Base-by-base conservation (phyloP, 2,888 invertebrate species). In the Portevinia maculata region DNA sequence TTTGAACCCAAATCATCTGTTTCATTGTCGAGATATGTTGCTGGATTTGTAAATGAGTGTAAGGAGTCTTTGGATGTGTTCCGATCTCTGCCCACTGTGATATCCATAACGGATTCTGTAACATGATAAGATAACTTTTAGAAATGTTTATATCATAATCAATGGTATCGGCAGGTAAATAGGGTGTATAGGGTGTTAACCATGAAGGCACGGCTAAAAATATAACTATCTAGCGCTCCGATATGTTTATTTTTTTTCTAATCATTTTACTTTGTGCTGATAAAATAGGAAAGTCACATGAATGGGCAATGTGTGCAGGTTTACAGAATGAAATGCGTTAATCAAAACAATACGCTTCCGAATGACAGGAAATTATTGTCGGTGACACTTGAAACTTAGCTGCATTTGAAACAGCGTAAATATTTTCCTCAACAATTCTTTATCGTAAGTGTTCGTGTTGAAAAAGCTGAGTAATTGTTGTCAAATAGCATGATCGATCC, bases 1-100 rank as follows among this genome's bases (percentile, higher is more conserved):
- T 89, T 89, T 34, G 88, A 88, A 85, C 88, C 87, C 44, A 89
- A 85, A 44, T 90, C 90, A 48, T 90, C 90, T 64, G 85, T 86
- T 64, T 86, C 86, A 64, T 85, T 86, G 65, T 86, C 86, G 9
- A 84, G 79, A 53, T 84, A 85, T 41, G 52, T 59, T 7, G 78
- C 24, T 44, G 60, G 53, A 57, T 67, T 78, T 15, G 41, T 30
- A 32, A 71, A 78, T 48, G 83, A 76, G 55, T 83, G 55, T 17
- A 46, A 41, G 6, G 64, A 65, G 41, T 78, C 71, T 60, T 17
- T 50, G 17, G 17, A 13, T 59, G 37, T 59, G 52, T 39, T 46
- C 19, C 60, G 55, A 21, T 76, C 71, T 37, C 67, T 67, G 62
- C 67, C 71, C 48, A 76, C 5, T 67, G 78, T 76, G 70, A 64